Conservation (phyloP, 1,140 invertebrate species). For the Anadara kagoshimensis region DNA sequence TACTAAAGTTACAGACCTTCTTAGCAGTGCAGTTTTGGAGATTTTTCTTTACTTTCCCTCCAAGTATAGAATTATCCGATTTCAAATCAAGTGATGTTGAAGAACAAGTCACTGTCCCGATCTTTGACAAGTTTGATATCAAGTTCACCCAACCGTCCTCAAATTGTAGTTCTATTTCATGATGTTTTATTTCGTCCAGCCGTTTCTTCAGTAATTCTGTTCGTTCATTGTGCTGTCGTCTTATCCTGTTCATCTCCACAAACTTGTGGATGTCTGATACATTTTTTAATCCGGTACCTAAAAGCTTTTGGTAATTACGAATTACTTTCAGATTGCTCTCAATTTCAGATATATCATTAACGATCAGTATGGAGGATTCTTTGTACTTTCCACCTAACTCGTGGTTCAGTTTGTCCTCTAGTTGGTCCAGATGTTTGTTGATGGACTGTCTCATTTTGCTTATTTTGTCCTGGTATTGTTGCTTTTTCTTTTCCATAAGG, state of each 20-base stretch:
- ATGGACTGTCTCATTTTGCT: background rate
- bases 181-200: no score
- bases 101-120: no score
- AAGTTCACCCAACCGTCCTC: no score
- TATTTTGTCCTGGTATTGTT: background rate
- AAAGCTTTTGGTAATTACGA: background rate
- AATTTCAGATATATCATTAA: background rate
- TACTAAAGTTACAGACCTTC: no score
- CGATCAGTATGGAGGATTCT: background rate
- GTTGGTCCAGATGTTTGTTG: background rate
- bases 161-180: no score
- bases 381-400: background rate
- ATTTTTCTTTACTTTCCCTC: no score
- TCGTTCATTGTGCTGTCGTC: background rate
- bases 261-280: constrained; percentile 6
- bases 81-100: no score
- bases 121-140: no score
- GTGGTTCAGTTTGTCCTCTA: background rate
- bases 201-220: no score
- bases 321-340: background rate
- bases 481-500: background rate
- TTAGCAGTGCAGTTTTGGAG: no score
- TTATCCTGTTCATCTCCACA: background rate
- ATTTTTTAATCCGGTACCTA: background rate
- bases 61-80: no score